Evolutionary conservation across 2,113 vertebrate species (phyloP).

Genomic region (Ptilonorhynchus violaceus): DNA sequence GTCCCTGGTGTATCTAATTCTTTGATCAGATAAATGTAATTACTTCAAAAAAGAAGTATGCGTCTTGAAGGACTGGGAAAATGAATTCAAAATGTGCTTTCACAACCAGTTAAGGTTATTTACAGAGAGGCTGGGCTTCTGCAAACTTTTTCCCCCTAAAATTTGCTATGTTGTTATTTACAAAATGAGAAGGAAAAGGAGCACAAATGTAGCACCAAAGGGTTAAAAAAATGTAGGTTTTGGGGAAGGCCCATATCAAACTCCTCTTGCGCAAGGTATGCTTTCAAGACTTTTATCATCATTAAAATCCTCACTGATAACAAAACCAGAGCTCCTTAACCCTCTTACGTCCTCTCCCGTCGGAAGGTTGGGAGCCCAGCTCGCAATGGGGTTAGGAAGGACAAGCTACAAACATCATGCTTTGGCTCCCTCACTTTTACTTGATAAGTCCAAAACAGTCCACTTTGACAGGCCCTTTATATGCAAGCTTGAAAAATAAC

Average conservation of each 20-base stretch:
- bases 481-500: constrained; percentile 79
- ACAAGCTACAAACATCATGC: not conserved
- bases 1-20: not conserved
- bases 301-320: not conserved
- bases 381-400: not conserved
- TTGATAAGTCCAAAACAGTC: constrained; percentile 65
- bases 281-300: not conserved
- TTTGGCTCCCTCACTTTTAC: constrained; percentile 57
- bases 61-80: constrained; percentile 3
- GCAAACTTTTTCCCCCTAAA: not conserved
- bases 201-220: not conserved
- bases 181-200: not conserved
- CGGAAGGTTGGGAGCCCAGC: not conserved
- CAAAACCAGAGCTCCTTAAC: not conserved
- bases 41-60: not conserved
- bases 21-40: constrained; percentile 38
- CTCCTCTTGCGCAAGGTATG: not conserved
- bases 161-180: not conserved
- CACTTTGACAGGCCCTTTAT: constrained; percentile 75
- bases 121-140: not conserved
- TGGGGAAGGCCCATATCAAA: not conserved
- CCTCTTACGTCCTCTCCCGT: not conserved
- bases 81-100: constrained; percentile 43
- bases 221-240: not conserved
- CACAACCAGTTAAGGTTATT: constrained; percentile 30